Evolutionary conservation across 2,888 invertebrate genomes (phyloP), one percentile per base, ranked within the genome.

Genomic region (Cerceris ruficornis): DNA sequence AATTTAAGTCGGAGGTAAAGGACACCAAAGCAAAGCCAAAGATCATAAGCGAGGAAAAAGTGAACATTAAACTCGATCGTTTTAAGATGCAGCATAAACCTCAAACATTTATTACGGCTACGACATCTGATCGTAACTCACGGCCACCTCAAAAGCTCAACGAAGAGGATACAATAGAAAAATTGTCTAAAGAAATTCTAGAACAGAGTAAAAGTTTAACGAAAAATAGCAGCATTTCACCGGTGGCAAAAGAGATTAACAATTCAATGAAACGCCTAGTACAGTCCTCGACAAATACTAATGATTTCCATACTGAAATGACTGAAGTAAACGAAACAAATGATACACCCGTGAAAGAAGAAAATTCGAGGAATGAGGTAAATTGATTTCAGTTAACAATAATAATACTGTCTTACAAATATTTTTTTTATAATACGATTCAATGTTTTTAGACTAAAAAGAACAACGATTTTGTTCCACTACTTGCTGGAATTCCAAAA

Each of bases 171-270:
- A 81, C 88, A 13, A 86, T 91, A 52, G 86, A 89, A 54, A 88
- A 83, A 71, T 75, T 92, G 60, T 90, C 89, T 0, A 87, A 89
- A 39, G 92, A 92, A 78, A 90, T 92, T 75, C 80, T 92, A 57
- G 90, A 91, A 50, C 91, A 91, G 74, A 92, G 89, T 76, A 89
- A 90, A 84, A 87, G 81, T 54, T 77, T 88, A 11, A 85, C 88
- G 58, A 89, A 87, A 46, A 60, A 62, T 14, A 69, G 9, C n/a
- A 58, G 13, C 17, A 42, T 15, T 8, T 57, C 66, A 11, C 17
- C 14, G 15, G 6, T 9, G 5, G 61, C 59, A 6, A 81, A 75
- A 46, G 74, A 70, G 17, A 55, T 17, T 14, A 28, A 61, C 42
- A 69, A 57, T 62, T 57, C 50, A 59, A 13, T n/a, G 13, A 71